Evolutionary conservation across 1,140 invertebrate species (phyloP).

Genomic region (Globodera ellingtonae): DNA sequence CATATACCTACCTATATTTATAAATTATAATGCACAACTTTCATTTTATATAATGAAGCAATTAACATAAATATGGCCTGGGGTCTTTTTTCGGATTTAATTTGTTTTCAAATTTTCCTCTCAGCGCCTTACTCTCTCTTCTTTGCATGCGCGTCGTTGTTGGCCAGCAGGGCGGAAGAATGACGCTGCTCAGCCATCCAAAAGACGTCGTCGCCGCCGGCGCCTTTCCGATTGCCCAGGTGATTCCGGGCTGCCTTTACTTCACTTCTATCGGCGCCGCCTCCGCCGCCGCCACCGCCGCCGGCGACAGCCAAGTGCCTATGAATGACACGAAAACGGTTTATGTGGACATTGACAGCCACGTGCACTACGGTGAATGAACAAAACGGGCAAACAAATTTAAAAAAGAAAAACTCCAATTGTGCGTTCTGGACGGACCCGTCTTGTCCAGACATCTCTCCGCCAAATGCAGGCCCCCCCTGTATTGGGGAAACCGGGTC

Average conservation of each 20-base stretch:
- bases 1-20: no score
- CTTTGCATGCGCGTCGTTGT: no score
- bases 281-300: neutral
- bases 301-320: slow-evolving; percentile 14
- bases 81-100: no score
- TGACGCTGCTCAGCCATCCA: slow-evolving; percentile 1
- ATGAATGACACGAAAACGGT: slow-evolving; percentile 73
- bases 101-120: no score
- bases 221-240: slow-evolving; percentile 26
- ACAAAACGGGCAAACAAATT: slow-evolving; percentile 53
- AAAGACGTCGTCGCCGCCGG: neutral
- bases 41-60: no score
- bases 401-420: no score
- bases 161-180: neutral
- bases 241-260: slow-evolving; percentile 29
- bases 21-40: no score
- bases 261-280: slow-evolving; percentile 30
- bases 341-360: slow-evolving; percentile 89
- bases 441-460: no score
- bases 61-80: no score
- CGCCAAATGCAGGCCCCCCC: no score
- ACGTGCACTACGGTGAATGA: slow-evolving; percentile 85
- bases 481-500: no score
- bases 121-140: neutral
- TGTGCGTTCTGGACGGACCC: neutral